Conservation (phyloP, 2,888 invertebrate genomes). For the Dryococelus australis region DNA sequence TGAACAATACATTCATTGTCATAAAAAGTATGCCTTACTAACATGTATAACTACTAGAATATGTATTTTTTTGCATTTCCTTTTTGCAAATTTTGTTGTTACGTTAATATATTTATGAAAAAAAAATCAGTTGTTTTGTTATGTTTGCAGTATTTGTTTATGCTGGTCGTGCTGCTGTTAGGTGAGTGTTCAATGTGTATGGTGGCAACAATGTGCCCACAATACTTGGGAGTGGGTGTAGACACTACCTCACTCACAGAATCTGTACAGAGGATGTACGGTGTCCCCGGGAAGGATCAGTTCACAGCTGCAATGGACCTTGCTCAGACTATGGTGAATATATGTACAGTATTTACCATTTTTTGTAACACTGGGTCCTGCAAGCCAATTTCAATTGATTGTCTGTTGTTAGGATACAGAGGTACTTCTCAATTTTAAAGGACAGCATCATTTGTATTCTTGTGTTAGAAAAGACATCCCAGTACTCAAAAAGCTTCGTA, state of each 20-base stretch:
- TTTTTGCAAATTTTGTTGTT: too few species aligned
- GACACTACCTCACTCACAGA: slow-evolving; percentile 73
- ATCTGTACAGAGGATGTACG: slow-evolving; percentile 77
- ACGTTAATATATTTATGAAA: too few species aligned
- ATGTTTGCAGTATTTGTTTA: slow-evolving; percentile 70
- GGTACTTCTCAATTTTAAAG: too few species aligned
- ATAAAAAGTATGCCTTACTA: too few species aligned
- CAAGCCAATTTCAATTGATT: too few species aligned
- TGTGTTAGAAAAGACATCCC: too few species aligned
- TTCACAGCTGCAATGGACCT: slow-evolving; percentile 84
- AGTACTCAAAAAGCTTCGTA: too few species aligned
- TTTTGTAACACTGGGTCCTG: background rate
- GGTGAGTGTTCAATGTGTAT: slow-evolving; percentile 76
- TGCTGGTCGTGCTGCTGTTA: slow-evolving; percentile 71
- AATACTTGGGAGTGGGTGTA: slow-evolving; percentile 75
- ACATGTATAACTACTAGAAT: too few species aligned
- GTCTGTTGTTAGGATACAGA: too few species aligned
- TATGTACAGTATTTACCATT: background rate
- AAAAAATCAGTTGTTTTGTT: background rate
- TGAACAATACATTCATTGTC: too few species aligned
- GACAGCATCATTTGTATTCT: too few species aligned
- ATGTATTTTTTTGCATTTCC: too few species aligned
- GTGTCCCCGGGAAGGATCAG: slow-evolving; percentile 73
- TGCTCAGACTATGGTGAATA: slow-evolving; percentile 69
- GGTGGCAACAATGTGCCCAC: slow-evolving; percentile 77